Evolutionary conservation across 1,140 invertebrate species (phyloP), one percentile per base, ranked within the genome.

Genomic region (Drosophila nebulosa): DNA sequence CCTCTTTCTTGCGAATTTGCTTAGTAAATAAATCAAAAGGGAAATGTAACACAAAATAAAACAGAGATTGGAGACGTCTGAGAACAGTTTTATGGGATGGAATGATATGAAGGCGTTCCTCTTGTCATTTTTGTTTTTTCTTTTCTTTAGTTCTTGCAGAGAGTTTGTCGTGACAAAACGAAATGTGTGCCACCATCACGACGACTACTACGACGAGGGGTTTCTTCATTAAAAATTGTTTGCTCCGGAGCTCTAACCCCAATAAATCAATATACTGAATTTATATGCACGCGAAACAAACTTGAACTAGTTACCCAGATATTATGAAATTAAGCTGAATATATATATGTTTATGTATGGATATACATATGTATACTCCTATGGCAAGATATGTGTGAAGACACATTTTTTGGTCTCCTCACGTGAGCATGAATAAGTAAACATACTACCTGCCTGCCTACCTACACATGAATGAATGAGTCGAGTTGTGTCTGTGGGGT

Each of bases 141-240:
- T 7, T 9, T 16, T 42, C 14, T 42, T 42, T 18, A 3, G 16
- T 46, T 21, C 2, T 46, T 46, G n/a, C 2, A 16, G 6, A 6
- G 27, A 21, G 39, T 46, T 46, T 21, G 16, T 46, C 39, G 39
- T 46, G 39, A 46, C 39, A 46, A 46, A 3, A 3, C 39, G 5
- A 18, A 46, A 46, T 46, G 39, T 46, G 16, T 46, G 39, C 39
- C 39, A 46, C 39, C 6, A 46, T 5, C 10, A 32, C 30, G 9
- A 32, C 10, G 4, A n/a, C 39, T 16, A 46, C 39, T 2, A 46
- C 9, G 3, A 32, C 30, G 9, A 32, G 3, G 4, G 39, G 39
- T 46, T 46, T 46, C 39, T 46, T 46, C 18, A 46, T 46, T 46
- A 46, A 46, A 46, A 46, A 46, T 46, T 46, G 39, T 46, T 46